These are phyloP conservation scores for Aphaenogaster floridana DNA, from an alignment of 1,140 invertebrate genomes.

Conservation along the genomic window DNA sequence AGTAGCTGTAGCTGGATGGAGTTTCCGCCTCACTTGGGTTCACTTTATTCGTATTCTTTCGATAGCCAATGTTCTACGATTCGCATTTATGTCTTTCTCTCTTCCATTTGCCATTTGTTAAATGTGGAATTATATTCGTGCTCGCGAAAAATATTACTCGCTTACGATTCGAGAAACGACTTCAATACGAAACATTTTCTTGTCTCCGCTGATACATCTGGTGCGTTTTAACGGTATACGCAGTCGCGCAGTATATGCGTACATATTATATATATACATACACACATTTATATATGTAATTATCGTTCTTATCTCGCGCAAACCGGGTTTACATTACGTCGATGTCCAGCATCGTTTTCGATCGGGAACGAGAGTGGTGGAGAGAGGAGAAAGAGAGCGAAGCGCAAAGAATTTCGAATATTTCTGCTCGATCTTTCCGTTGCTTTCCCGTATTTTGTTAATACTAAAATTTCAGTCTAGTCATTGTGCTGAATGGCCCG, in stretches of 20 bases:
- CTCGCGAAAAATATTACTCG: constrained; percentile 28
- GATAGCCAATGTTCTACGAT: constrained; percentile 26
- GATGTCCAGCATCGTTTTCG: constrained; percentile 63
- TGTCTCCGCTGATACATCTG: neutral
- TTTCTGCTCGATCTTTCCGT: constrained; percentile 45
- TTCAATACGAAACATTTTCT: constrained; percentile 10
- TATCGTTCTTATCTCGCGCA: constrained; percentile 70
- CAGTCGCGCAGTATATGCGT: constrained; percentile 7
- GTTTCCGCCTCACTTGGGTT: constrained; percentile 64
- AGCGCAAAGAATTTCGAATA: constrained; percentile 65
- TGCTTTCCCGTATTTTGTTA: constrained; percentile 74
- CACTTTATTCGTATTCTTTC: constrained; percentile 42
- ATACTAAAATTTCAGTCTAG: constrained; percentile 81
- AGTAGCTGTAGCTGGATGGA: constrained; percentile 68
- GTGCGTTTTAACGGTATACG: neutral
- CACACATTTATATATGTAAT: constrained; percentile 77
- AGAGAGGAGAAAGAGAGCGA: constrained; percentile 58
- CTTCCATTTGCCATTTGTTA: constrained; percentile 40
- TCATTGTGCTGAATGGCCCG: constrained; percentile 86
- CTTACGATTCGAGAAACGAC: constrained; percentile 5
- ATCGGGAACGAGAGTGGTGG: constrained; percentile 32
- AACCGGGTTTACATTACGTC: constrained; percentile 74
- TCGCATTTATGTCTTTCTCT: constrained; percentile 59
- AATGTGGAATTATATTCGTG: constrained; percentile 48
- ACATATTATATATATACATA: constrained; percentile 75